A percentile compares a stretch with the other conserved stretches of the same genome.
These are phyloP conservation scores for Tribolium castaneum DNA, from an alignment of 1,140 invertebrate species.

Conservation along the genomic window DNA sequence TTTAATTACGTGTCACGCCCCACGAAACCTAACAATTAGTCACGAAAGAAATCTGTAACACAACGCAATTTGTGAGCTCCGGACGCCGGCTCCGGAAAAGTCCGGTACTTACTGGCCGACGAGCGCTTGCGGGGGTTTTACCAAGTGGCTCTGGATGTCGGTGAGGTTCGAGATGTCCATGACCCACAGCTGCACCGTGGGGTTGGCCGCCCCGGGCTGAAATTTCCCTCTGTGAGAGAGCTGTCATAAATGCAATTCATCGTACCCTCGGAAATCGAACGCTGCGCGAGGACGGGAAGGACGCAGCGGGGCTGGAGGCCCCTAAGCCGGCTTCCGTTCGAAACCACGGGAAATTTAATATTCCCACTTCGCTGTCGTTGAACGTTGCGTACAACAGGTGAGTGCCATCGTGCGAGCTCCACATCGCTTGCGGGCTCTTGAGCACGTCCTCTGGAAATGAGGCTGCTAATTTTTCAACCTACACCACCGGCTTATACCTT, in stretches of 20 bases:
- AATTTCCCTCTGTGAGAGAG: conserved; percentile 46
- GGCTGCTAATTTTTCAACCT: background rate
- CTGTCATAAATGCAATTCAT: background rate
- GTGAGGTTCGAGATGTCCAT: conserved; percentile 79
- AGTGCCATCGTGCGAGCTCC: conserved; percentile 85
- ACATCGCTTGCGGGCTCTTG: conserved; percentile 79
- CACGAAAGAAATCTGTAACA: conserved; percentile 29
- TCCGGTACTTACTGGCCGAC: conserved; percentile 56
- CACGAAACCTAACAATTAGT: conserved; percentile 8
- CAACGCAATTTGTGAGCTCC: background rate
- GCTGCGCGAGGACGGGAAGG: conserved; percentile 79
- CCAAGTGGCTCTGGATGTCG: conserved; percentile 70
- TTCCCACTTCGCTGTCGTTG: conserved; percentile 85
- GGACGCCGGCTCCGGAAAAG: background rate
- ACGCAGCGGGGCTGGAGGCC: conserved; percentile 63
- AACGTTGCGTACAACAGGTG: conserved; percentile 87
- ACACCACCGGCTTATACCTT: conserved; percentile 72
- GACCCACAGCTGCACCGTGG: conserved; percentile 82
- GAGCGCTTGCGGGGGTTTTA: conserved; percentile 74
- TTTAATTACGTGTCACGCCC: conserved; percentile 9
- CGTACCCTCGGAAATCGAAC: conserved; percentile 81
- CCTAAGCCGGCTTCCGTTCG: conserved; percentile 68
- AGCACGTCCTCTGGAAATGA: conserved; percentile 79
- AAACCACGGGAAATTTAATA: conserved; percentile 82
- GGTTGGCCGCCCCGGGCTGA: conserved; percentile 86